Evolutionary conservation across 1,140 invertebrate species (phyloP).

Genomic region (Dreissena polymorpha): DNA sequence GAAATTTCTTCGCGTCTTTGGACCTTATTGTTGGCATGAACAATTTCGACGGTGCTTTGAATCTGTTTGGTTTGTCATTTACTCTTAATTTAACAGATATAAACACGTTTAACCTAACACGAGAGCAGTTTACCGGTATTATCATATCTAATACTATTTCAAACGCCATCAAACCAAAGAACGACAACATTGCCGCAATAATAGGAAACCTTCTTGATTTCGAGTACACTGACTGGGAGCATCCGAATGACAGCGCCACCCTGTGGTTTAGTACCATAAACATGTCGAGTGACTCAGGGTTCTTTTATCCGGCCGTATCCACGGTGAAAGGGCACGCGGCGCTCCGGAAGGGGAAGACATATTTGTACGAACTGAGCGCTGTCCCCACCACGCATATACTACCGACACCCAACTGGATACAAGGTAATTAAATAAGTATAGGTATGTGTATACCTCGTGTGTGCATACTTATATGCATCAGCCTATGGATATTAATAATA

Average conservation of each 20-base stretch:
- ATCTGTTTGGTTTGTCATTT: not conserved
- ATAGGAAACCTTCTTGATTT: not conserved
- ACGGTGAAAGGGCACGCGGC: constrained; percentile 11
- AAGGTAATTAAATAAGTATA: constrained; percentile 12
- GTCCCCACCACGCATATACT: not conserved
- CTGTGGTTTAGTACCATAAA: not conserved
- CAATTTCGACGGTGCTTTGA: constrained; percentile 34
- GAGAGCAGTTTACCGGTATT: constrained; percentile 20
- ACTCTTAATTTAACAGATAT: too few relatives aligned
- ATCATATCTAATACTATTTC: not conserved
- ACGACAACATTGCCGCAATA: not conserved
- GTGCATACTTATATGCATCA: not conserved
- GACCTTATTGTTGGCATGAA: constrained; percentile 52
- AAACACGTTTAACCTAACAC: not conserved
- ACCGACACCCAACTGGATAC: constrained; percentile 1
- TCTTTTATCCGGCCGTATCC: constrained; percentile 2
- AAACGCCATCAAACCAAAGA: not conserved
- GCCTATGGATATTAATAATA: not conserved
- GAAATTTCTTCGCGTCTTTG: constrained; percentile 45
- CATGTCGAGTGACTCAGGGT: constrained; percentile 4
- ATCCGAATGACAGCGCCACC: not conserved
- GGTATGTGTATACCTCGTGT: not conserved
- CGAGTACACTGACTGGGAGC: constrained; percentile 19
- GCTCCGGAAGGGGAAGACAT: not conserved
- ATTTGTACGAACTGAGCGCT: constrained; percentile 25